Evolutionary conservation across 2,888 invertebrate species (phyloP).

Genomic region (Tolmerus cingulatus): DNA sequence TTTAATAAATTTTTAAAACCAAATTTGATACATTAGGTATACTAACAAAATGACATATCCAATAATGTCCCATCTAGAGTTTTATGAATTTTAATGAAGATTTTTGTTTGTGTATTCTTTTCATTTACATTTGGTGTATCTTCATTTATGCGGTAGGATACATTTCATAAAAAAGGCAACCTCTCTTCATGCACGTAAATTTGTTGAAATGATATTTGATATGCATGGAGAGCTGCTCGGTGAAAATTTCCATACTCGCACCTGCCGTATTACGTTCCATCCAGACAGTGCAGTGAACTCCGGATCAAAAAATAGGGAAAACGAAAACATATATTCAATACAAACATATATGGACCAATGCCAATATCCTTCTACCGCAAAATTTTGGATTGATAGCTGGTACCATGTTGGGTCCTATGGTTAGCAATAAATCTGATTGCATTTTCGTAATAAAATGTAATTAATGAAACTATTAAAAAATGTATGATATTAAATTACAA

Average conservation of each 20-base stretch:
- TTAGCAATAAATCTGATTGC: not conserved
- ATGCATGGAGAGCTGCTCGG: not conserved
- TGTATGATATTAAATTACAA: not conserved
- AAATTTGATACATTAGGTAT: not conserved
- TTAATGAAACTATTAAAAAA: too few relatives aligned
- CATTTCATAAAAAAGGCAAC: not conserved
- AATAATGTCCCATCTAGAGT: not conserved
- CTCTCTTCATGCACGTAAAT: not conserved
- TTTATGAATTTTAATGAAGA: not conserved
- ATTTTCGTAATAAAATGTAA: not conserved
- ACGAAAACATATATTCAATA: not conserved
- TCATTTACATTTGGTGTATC: not conserved
- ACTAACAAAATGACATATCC: not conserved
- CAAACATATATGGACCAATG: not conserved
- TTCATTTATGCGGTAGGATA: not conserved
- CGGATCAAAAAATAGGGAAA: not conserved
- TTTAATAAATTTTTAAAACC: too few relatives aligned
- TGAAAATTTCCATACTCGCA: not conserved
- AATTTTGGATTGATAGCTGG: not conserved
- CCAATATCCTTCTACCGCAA: not conserved
- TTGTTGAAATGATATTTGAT: not conserved
- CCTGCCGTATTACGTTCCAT: not conserved
- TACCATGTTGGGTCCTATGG: not conserved
- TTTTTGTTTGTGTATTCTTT: not conserved
- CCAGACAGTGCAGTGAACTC: not conserved